These are phyloP conservation scores for Acipenser oxyrinchus DNA, from an alignment of 2,797 vertebrate species.

Conservation along the genomic window DNA sequence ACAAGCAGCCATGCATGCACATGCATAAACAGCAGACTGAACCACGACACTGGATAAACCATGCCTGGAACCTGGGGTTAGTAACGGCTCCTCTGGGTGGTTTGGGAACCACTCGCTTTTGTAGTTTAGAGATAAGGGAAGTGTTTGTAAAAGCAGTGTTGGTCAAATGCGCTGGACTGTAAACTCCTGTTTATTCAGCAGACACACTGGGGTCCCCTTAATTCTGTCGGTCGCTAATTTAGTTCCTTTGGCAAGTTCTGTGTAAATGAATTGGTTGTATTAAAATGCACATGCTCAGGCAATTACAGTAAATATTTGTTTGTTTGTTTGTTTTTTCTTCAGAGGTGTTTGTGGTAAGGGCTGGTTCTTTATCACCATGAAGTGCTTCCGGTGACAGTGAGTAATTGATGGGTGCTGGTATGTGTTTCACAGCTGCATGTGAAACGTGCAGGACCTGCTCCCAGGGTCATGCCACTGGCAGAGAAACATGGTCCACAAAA, in stretches of 20 bases:
- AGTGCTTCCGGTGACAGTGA: constrained; percentile 41
- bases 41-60: no score
- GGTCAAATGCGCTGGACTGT: no score
- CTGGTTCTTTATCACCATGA: constrained; percentile 57
- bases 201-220: no score
- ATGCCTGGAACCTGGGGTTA: no score
- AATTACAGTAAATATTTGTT: constrained; percentile 35
- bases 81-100: no score
- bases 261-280: background rate
- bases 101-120: no score
- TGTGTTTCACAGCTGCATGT: constrained; percentile 24
- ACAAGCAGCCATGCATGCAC: no score
- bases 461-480: constrained; percentile 50
- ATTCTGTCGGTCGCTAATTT: no score
- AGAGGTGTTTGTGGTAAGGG: constrained; percentile 53
- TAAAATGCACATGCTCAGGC: constrained; percentile 4
- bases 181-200: no score
- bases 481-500: constrained; percentile 66
- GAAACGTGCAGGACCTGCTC: constrained; percentile 39
- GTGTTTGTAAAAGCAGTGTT: no score
- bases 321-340: constrained; percentile 31
- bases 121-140: no score
- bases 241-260: background rate
- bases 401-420: constrained; percentile 59
- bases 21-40: no score